Evolutionary conservation across 1,140 invertebrate species (phyloP).

Genomic region (Microplitis mediator): DNA sequence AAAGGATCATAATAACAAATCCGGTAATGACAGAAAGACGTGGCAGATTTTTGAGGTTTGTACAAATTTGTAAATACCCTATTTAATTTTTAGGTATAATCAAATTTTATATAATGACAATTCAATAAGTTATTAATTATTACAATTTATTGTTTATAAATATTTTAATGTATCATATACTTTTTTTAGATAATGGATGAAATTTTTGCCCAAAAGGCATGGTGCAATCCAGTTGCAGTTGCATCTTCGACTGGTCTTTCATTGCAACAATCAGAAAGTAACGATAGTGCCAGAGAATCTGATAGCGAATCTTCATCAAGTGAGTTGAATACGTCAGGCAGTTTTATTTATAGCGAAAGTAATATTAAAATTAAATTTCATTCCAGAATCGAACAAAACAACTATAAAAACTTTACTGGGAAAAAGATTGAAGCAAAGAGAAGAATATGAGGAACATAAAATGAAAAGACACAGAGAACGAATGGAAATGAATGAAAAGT

Average conservation of each 20-base stretch:
- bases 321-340: not conserved
- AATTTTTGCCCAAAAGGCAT: slow-evolving; percentile 21
- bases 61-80: too few species aligned
- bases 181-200: slow-evolving; percentile 25
- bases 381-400: slow-evolving; percentile 1
- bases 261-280: not conserved
- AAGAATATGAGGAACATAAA: slow-evolving; percentile 11
- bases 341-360: not conserved
- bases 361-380: not conserved
- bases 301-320: slow-evolving; percentile 6
- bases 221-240: slow-evolving; percentile 22
- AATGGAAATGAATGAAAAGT: slow-evolving; percentile 18
- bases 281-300: not conserved
- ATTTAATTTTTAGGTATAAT: too few species aligned
- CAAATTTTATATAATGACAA: too few species aligned
- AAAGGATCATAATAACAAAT: slow-evolving; percentile 25
- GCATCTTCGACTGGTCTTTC: slow-evolving; percentile 17
- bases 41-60: slow-evolving; percentile 2
- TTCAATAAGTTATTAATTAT: too few species aligned
- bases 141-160: not conserved
- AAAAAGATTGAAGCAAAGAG: slow-evolving; percentile 16
- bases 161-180: not conserved
- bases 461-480: slow-evolving; percentile 9
- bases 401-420: not conserved
- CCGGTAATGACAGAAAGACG: slow-evolving; percentile 11